These are phyloP conservation scores for Otolemur garnettii DNA, from an alignment of 2,113 vertebrate species.

Conservation along the genomic window DNA sequence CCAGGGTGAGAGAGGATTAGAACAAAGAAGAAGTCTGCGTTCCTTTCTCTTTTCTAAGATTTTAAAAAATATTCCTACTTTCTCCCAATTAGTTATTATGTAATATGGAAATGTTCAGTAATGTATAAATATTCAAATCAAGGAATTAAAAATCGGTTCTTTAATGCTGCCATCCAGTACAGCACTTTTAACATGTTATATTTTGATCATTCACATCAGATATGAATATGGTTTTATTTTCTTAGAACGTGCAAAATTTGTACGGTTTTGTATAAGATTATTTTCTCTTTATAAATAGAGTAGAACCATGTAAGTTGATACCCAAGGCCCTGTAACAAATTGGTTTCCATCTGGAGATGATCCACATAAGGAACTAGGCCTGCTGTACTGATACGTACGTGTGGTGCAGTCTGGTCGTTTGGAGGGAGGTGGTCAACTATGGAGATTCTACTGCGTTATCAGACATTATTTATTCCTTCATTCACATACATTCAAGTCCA, in stretches of 20 bases:
- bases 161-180: not conserved
- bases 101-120: not conserved
- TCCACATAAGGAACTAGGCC: too few relatives aligned
- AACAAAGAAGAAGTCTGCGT: not conserved
- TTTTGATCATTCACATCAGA: not conserved
- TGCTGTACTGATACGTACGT: too few relatives aligned
- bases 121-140: conserved; percentile 14
- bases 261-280: conserved; percentile 1
- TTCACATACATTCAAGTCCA: not conserved
- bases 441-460: not conserved
- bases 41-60: not conserved
- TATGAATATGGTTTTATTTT: conserved; percentile 1
- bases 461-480: conserved; percentile 10
- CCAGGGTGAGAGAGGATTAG: not conserved
- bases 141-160: not conserved
- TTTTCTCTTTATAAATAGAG: not conserved
- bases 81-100: not conserved
- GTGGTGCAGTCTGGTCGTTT: too few relatives aligned
- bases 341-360: too few relatives aligned
- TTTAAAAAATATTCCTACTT: not conserved
- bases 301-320: too few relatives aligned
- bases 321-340: too few relatives aligned
- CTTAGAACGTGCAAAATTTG: not conserved
- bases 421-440: too few relatives aligned
- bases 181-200: not conserved